Percentiles rank a stretch among this genome's conserved stretches.
Evolutionary conservation across 64 coral and sea anemone genomes (phyloP).

Genomic region (Montipora foliosa): DNA sequence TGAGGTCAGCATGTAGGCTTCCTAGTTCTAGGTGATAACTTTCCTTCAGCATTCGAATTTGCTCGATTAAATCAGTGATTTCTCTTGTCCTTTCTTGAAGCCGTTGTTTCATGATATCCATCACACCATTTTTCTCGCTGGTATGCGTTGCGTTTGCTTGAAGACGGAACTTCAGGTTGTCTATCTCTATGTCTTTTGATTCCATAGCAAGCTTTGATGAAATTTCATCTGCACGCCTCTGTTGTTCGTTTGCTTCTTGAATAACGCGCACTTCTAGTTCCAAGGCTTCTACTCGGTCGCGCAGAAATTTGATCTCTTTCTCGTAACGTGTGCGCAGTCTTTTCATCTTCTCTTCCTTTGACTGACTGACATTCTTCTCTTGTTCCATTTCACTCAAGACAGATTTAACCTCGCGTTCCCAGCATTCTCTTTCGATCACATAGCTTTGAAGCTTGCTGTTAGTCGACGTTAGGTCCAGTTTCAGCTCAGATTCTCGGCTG

Average conservation of each 20-base stretch:
- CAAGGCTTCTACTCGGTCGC: conserved; percentile 70
- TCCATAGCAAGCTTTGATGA: conserved; percentile 76
- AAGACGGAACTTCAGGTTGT: conserved; percentile 78
- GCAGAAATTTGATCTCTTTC: conserved; percentile 84
- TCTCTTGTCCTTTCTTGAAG: conserved; percentile 78
- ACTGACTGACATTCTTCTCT: conserved; percentile 76
- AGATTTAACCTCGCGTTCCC: conserved; percentile 90
- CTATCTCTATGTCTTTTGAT: conserved; percentile 95
- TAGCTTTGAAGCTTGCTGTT: conserved; percentile 96
- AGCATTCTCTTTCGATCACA: conserved; percentile 87
- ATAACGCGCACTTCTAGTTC: conserved; percentile 78
- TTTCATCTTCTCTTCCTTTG: conserved; percentile 81
- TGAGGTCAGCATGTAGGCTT: conserved; percentile 83
- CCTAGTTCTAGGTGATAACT: conserved; percentile 89
- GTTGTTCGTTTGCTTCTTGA: conserved; percentile 86
- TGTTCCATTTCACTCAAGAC: conserved; percentile 90
- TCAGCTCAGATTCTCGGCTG: conserved; percentile 77
- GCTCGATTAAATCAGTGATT: conserved; percentile 85
- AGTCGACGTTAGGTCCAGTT: conserved; percentile 83
- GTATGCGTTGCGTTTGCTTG: conserved; percentile 76
- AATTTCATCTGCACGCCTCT: conserved; percentile 91
- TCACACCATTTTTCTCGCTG: conserved; percentile 72
- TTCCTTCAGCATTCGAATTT: conserved; percentile 83
- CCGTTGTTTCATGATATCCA: conserved; percentile 84
- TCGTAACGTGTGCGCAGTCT: conserved; percentile 88